A percentile compares a stretch with the other conserved stretches of the same genome.
Conservation (phyloP, 2,888 invertebrate species). For the Ectemnius lituratus region DNA sequence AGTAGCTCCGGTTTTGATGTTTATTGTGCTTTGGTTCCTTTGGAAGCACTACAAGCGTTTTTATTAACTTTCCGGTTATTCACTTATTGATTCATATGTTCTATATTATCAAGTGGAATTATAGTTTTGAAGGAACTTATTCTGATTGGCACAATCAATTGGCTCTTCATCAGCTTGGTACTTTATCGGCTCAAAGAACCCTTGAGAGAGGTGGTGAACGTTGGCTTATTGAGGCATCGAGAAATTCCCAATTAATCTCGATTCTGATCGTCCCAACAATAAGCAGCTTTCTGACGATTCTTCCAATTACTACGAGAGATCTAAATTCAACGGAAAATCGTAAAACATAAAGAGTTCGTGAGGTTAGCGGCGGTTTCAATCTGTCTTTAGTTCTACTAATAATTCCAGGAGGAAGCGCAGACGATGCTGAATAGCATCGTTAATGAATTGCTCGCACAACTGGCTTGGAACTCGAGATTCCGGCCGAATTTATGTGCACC, state of each 20-base stretch:
- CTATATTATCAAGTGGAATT: no score
- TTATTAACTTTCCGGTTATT: no score
- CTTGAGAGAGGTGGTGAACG: background rate
- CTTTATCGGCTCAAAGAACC: background rate
- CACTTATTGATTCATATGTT: no score
- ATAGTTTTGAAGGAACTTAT: background rate
- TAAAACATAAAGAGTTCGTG: constrained; percentile 2
- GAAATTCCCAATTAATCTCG: constrained; percentile 4
- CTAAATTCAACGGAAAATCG: constrained; percentile 12
- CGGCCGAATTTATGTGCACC: constrained; percentile 1
- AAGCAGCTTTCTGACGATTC: no score
- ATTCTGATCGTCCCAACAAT: no score
- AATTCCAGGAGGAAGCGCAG: constrained; percentile 17
- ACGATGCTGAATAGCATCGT: constrained; percentile 28
- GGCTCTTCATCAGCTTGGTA: background rate
- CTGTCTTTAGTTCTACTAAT: constrained; percentile 12
- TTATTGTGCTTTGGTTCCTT: no score
- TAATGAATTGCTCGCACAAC: constrained; percentile 26
- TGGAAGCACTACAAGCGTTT: no score
- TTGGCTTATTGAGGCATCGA: background rate
- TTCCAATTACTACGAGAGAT: no score
- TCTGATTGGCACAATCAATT: constrained; percentile 1
- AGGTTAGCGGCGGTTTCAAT: no score
- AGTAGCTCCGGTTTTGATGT: background rate
- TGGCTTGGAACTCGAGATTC: constrained; percentile 20